Percentiles rank a stretch among this genome's conserved stretches.
phyloP scores from a whole-genome alignment of 2,797 vertebrate species.

The Lagorchestes hirsutus region DNA sequence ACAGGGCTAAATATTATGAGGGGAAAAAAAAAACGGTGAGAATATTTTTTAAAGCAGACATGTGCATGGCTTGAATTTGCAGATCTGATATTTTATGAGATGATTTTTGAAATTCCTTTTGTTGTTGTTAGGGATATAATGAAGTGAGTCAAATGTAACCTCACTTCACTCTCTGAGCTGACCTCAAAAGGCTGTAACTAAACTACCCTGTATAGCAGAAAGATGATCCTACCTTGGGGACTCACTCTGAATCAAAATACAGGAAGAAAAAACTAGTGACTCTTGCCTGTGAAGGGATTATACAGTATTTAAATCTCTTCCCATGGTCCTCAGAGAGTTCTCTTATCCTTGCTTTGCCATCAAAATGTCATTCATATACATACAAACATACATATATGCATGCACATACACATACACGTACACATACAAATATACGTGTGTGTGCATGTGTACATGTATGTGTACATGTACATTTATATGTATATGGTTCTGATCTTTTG shows the following conservation, averaged over 20 bases:
- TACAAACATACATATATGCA: too few species aligned
- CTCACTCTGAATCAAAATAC: constrained; percentile 32
- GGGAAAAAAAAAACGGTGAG: background rate
- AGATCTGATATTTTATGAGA: background rate
- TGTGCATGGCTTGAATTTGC: background rate
- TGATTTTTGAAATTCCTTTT: constrained; percentile 25
- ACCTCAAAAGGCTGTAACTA: constrained; percentile 53
- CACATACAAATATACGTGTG: too few species aligned
- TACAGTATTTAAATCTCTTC: constrained; percentile 11
- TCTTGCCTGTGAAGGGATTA: background rate
- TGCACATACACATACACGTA: too few species aligned
- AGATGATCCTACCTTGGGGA: constrained; percentile 19
- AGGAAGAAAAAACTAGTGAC: background rate
- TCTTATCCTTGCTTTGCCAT: constrained; percentile 31
- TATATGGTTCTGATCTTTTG: constrained; percentile 1
- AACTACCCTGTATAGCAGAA: constrained; percentile 12
- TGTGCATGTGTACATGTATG: too few species aligned
- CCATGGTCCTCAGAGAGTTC: background rate
- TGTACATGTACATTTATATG: too few species aligned
- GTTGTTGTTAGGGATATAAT: background rate
- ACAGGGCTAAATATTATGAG: constrained; percentile 5
- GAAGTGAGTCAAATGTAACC: background rate
- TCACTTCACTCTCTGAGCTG: background rate
- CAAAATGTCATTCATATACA: background rate
- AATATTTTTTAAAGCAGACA: background rate